Base-by-base conservation (phyloP, 1,140 invertebrate genomes). In the Drosophila pandora region DNA sequence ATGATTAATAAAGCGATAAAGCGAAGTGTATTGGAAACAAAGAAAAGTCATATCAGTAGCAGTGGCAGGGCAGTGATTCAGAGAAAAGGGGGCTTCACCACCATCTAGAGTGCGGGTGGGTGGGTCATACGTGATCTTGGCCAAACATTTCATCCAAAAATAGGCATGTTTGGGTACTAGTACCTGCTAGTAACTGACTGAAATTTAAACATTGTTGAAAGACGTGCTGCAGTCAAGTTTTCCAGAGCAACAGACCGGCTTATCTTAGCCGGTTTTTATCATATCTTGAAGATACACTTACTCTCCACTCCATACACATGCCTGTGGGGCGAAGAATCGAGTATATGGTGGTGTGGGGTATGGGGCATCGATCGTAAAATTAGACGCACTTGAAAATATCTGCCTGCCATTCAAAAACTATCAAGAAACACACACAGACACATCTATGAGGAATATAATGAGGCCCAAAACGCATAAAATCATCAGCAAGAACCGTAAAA, bases 401-500 rank as follows among this genome's bases (percentile, higher is more conserved):
- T 32, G 60, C 22, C 65, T 69, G 71, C 60, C 72, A 76, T 68
- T 76, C 62, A 76, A 76, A 75, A 72, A 72, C 70, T 72, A 73
- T 71, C 68, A 72, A 61, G 62, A 76, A 62, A 59, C 71, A 39
- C 50, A 48, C 60, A 47, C 34, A 63, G 3, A 9, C 28, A 9
- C 37, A 63, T 6, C 13, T n/a, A n/a, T 58, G 25, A 57, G 32
- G 69, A 70, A 56, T 70, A 70, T 76, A 76, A 76, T 59, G 72
- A 67, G 54, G 52, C 70, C 61, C 71, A 75, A 76, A 76, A 76
- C 72, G 72, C 62, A 76, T 76, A 76, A 76, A 76, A 76, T 76
- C 73, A 76, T 76, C 73, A 76, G 73, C 72, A 76, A 73, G 71
- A 65, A 64, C 37, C 37, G 74, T 76, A 67, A 76, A 76, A 76